These are phyloP conservation scores for Muscicapa comitata DNA, from an alignment of 2,797 vertebrate genomes.

Conservation along the genomic window DNA sequence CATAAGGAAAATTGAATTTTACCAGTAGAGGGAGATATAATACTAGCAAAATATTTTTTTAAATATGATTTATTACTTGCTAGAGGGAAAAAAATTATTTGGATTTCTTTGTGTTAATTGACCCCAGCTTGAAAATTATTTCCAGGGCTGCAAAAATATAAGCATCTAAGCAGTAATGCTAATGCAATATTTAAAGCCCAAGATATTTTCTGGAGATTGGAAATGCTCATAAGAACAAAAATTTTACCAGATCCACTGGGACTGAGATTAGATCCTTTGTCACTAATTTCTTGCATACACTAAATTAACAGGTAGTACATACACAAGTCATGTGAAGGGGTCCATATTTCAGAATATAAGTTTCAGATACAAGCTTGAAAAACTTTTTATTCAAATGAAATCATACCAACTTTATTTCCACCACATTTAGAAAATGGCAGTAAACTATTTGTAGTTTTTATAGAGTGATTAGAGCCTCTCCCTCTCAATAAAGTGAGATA, in stretches of 20 bases:
- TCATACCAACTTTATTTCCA: not conserved
- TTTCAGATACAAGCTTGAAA: not conserved
- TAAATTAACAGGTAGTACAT: not conserved
- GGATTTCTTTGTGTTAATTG: not conserved
- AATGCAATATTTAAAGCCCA: not conserved
- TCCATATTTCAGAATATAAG: not conserved
- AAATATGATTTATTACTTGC: not conserved
- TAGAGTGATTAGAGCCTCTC: not conserved
- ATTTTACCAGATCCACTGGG: not conserved
- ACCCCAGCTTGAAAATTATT: not conserved
- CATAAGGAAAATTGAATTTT: not conserved
- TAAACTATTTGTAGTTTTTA: not conserved
- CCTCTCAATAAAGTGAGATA: not conserved
- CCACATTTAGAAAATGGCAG: not conserved
- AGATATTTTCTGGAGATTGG: not conserved
- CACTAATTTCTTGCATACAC: not conserved
- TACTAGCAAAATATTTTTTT: not conserved
- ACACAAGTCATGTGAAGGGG: not conserved
- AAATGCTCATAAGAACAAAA: not conserved
- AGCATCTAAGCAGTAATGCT: not conserved
- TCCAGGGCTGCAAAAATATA: not conserved
- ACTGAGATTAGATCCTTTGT: not conserved
- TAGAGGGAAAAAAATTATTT: not conserved
- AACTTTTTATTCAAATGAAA: not conserved
- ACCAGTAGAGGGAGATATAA: constrained; percentile 49